Percentiles rank a stretch among this genome's conserved stretches.
phyloP scores from a whole-genome alignment of 1,140 invertebrate species.

The Steinernema feltiae region DNA sequence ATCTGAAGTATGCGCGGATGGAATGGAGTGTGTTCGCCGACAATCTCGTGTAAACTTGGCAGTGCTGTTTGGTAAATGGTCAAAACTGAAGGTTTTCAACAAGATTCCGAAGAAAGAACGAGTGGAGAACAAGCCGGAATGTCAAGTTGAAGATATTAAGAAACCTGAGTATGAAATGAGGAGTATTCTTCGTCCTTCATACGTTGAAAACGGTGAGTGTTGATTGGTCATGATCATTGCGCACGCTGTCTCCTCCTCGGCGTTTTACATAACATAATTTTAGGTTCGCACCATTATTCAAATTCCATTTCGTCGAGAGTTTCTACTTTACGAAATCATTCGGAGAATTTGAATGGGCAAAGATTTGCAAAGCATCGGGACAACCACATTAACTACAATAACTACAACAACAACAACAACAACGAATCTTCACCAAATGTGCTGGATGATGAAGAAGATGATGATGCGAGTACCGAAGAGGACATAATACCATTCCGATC shows the following conservation, averaged over 20 bases:
- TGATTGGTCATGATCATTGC: background rate
- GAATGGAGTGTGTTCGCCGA: background rate
- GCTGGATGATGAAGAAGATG: background rate
- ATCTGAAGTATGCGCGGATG: background rate
- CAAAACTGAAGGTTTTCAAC: background rate
- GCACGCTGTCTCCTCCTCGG: background rate
- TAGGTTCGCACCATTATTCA: background rate
- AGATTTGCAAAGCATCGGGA: background rate
- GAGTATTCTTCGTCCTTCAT: background rate
- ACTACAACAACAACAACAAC: background rate
- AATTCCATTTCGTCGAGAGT: background rate
- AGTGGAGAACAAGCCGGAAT: background rate
- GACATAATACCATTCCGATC: background rate
- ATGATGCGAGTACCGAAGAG: background rate
- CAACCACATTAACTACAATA: background rate
- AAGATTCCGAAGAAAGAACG: constrained; percentile 9
- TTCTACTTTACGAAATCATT: background rate
- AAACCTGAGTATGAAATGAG: background rate
- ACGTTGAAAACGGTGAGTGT: background rate
- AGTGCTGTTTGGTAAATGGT: background rate
- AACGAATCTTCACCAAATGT: background rate
- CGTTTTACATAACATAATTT: background rate
- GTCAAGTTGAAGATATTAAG: background rate
- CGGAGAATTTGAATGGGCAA: no score
- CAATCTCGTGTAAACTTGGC: background rate